Conservation (phyloP, 2,797 vertebrate genomes). For the Dromococcyx pavoninus region DNA sequence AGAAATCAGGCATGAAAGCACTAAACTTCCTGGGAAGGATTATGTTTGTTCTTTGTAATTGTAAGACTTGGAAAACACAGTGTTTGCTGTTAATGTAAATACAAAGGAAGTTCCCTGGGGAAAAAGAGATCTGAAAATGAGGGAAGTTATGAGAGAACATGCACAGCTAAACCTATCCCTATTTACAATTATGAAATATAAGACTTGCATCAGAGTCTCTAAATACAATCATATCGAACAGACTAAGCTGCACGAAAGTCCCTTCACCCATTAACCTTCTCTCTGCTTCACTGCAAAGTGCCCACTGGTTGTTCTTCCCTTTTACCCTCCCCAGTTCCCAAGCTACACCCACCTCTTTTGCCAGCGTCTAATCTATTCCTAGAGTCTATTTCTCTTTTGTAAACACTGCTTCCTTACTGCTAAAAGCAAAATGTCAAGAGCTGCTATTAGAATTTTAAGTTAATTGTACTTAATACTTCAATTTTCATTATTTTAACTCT, state of each 20-base stretch:
- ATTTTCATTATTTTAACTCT: neutral
- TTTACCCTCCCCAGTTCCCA: neutral
- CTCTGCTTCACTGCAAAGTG: neutral
- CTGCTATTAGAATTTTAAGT: neutral
- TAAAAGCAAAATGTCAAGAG: neutral
- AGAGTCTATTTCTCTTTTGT: neutral
- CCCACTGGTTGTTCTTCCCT: neutral
- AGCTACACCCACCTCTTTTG: neutral
- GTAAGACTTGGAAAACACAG: neutral
- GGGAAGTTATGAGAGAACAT: neutral
- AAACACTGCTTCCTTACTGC: neutral
- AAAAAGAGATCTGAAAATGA: neutral
- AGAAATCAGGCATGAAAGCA: accelerated
- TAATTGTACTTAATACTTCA: neutral
- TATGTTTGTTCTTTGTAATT: neutral
- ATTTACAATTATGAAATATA: neutral
- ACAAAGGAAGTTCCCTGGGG: neutral
- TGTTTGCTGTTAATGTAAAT: neutral
- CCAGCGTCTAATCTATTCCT: neutral
- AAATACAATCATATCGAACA: neutral
- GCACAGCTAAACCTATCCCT: neutral
- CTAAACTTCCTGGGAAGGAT: neutral
- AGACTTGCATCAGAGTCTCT: neutral
- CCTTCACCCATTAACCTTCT: neutral
- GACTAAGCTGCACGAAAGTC: neutral